Conservation (phyloP, 2,113 vertebrate genomes). For the Callorhinus ursinus region DNA sequence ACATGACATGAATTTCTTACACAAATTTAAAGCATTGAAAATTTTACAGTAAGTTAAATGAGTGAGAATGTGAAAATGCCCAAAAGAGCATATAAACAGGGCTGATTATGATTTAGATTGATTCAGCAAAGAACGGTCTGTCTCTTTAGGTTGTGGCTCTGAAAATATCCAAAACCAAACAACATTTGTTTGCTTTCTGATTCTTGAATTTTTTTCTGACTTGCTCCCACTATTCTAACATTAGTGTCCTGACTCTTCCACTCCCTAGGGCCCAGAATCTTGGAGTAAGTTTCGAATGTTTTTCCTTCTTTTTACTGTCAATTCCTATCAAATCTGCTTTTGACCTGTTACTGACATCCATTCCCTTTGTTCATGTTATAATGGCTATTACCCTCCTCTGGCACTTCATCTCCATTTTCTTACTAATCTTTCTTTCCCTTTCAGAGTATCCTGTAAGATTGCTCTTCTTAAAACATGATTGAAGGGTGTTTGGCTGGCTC, state of each 20-base stretch:
- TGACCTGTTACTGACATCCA: background rate
- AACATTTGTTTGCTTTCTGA: background rate
- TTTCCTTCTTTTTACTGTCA: background rate
- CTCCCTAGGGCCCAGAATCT: background rate
- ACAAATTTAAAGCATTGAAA: background rate
- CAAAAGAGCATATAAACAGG: background rate
- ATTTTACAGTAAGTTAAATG: background rate
- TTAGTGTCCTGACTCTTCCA: background rate
- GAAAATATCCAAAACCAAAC: background rate
- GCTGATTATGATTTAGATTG: background rate
- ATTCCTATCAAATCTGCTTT: background rate
- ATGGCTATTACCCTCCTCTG: background rate
- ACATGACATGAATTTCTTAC: background rate
- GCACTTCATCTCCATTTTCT: background rate
- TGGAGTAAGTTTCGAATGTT: background rate
- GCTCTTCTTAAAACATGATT: conserved; percentile 37
- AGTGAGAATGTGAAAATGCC: conserved; percentile 24
- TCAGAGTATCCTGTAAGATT: background rate
- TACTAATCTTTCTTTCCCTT: background rate
- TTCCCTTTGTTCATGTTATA: background rate
- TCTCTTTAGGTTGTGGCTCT: background rate
- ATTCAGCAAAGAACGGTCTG: background rate
- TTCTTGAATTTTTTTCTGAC: background rate
- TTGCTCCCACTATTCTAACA: background rate
- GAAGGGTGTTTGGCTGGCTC: background rate